Evolutionary conservation across 2,113 vertebrate genomes (phyloP).

Genomic region (Leptocoma aspasia): DNA sequence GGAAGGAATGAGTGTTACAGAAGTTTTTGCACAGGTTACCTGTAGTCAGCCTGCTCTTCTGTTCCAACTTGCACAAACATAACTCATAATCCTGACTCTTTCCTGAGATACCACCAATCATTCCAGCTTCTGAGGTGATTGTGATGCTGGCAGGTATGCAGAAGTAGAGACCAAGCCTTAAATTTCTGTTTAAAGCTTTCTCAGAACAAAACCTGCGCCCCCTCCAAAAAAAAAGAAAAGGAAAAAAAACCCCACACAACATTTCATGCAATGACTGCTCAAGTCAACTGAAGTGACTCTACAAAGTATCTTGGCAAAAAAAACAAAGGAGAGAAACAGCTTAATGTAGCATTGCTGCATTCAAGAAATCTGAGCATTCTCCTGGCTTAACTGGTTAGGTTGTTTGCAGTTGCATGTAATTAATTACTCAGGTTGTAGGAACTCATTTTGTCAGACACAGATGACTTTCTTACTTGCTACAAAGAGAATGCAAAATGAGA

Average conservation of each 20-base stretch:
- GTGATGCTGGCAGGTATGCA: not conserved
- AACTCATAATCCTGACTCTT: not conserved
- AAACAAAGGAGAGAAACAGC: constrained; percentile 3
- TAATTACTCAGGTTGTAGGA: constrained; percentile 23
- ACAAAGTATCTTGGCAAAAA: constrained; percentile 16
- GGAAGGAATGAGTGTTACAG: not conserved
- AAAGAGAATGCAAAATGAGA: constrained; percentile 5
- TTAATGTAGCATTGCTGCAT: not conserved
- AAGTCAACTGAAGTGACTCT: constrained; percentile 8
- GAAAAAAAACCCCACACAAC: not conserved
- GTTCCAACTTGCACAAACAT: constrained; percentile 8
- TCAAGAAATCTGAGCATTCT: constrained; percentile 18
- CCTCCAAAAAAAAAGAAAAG: not conserved
- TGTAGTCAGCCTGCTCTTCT: not conserved
- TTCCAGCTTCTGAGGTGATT: not conserved
- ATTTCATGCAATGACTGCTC: not conserved
- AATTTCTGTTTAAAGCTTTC: constrained; percentile 8
- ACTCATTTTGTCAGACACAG: not conserved
- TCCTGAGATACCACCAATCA: not conserved
- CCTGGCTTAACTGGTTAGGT: constrained; percentile 14
- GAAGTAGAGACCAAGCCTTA: not conserved
- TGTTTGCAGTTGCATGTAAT: constrained; percentile 15
- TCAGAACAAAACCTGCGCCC: not conserved
- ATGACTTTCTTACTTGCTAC: not conserved
- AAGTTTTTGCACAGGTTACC: not conserved